Evolutionary conservation across 1,140 invertebrate species (phyloP), one percentile per base, ranked within the genome.

Genomic region (Drosophila kanapiae): DNA sequence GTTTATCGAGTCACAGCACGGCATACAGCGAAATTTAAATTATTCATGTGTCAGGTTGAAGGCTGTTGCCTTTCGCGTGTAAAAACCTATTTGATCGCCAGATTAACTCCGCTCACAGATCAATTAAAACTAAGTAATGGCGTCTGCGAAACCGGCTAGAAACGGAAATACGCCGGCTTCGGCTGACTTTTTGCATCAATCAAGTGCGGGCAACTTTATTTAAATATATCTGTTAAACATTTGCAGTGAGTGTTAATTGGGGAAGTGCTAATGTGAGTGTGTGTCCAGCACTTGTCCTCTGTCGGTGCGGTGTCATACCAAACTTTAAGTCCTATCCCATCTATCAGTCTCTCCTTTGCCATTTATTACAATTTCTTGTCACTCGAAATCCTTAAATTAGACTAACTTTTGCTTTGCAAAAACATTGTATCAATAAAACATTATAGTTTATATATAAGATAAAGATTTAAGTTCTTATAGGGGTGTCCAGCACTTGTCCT

Each of bases 41-140:
- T 88, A 88, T 87, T 87, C 84, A 88, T 80, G 65, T 83, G 83
- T 80, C 84, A 88, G 79, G 81, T 88, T 84, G 84, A 87, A 87
- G 84, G 84, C 83, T 87, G 62, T 42, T 82, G 83, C 70, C 75
- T 82, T 82, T 72, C 67, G 76, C 65, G 71, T 80, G 71, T 80
- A 87, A 82, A 70, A 87, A 70, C 51, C 67, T 47, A 78, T 86
- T 87, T 72, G 83, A 86, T 82, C 65, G 70, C 47, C 53, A 76
- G 83, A 82, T 82, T 72, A 86, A 59, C 65, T 86, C 40, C 48
- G 48, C 47, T 75, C 43, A 65, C 47, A 59, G 53, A 71, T 80
- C 83, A 82, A 76, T 87, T 86, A 82, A 79, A 64, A 65, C 51
- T 72, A 72, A 74, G 70, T 72, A 74, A 74, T 72, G 69, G 68